Conservation (phyloP, 2,888 invertebrate genomes). For the Drosophila multiciliata region DNA sequence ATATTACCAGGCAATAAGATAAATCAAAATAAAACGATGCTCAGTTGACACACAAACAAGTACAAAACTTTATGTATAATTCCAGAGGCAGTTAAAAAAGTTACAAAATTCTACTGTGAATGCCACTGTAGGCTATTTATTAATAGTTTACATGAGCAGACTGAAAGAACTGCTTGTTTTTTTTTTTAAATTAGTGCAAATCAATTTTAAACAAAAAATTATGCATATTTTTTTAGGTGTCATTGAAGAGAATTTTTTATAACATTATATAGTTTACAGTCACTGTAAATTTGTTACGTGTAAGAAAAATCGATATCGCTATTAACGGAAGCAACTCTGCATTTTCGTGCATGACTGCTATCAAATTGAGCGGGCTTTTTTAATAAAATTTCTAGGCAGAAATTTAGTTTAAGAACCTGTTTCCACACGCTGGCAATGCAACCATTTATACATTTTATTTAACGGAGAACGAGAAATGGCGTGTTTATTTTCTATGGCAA, state of each 20-base stretch:
- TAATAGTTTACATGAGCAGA: not conserved
- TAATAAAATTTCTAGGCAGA: not conserved
- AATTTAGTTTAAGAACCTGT: not conserved
- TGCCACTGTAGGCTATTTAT: not conserved
- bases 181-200: not conserved
- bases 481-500: not conserved
- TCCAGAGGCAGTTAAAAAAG: not conserved
- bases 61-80: too few relatives aligned
- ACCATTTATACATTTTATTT: not conserved
- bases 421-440: not conserved
- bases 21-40: not conserved
- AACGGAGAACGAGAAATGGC: not conserved
- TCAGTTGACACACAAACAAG: not conserved
- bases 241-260: not conserved
- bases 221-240: not conserved
- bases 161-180: not conserved
- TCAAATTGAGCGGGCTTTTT: slow-evolving; percentile 11
- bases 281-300: not conserved
- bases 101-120: not conserved
- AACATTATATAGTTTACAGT: not conserved
- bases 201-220: not conserved
- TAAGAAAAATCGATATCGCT: slow-evolving; percentile 9
- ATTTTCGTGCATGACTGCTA: not conserved
- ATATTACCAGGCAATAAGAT: not conserved
- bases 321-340: not conserved